These are phyloP conservation scores for Fregata magnificens DNA, from an alignment of 2,113 vertebrate species.

Conservation along the genomic window DNA sequence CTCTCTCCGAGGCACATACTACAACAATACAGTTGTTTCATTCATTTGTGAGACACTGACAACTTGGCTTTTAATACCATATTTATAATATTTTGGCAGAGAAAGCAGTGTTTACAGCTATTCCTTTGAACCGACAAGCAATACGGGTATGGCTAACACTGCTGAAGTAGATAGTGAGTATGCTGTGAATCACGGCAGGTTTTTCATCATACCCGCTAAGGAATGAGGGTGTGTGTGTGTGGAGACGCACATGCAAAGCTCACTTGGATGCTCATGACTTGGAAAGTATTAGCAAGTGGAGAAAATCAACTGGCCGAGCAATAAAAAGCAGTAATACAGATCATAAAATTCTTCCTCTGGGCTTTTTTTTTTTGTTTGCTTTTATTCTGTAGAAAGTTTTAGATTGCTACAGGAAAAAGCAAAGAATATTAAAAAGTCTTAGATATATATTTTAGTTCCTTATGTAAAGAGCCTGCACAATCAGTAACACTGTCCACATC, in stretches of 20 bases:
- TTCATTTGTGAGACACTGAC: background rate
- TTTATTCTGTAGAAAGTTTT: background rate
- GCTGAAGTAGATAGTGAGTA: background rate
- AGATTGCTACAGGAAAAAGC: background rate
- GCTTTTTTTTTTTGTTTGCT: background rate
- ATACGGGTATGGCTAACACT: background rate
- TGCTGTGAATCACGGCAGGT: background rate
- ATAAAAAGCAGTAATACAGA: background rate
- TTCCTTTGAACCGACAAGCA: background rate
- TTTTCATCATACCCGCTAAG: background rate
- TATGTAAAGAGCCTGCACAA: background rate
- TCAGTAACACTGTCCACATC: background rate
- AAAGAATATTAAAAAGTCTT: background rate
- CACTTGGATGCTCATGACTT: background rate
- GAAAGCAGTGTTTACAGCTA: background rate
- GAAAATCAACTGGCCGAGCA: background rate
- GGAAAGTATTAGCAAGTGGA: constrained; percentile 19
- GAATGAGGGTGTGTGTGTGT: background rate
- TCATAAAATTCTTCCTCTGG: background rate
- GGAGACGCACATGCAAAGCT: background rate
- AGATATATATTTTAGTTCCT: background rate
- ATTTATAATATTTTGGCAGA: background rate
- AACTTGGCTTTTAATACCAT: background rate
- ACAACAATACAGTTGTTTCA: background rate
- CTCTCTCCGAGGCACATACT: background rate